Base-by-base conservation (phyloP, 1,140 invertebrate species). In the Sinonovacula constricta region DNA sequence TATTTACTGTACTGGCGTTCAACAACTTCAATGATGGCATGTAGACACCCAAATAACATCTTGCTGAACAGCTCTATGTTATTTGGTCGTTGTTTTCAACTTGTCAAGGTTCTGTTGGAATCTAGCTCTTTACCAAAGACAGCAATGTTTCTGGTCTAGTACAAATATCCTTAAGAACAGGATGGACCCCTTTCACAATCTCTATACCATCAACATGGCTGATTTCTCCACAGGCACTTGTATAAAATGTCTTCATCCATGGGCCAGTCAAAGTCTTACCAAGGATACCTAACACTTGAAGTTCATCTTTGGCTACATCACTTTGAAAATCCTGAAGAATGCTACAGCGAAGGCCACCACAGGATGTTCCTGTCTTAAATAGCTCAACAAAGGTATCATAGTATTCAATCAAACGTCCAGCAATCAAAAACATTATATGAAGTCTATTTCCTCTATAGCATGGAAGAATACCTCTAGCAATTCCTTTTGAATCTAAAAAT, bases 1-100 rank as follows among this genome's bases (percentile, higher is more conserved):
- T 78, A 78, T n/a, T 51, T 54, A 31, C 51, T 60, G 51, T 78
- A 78, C 54, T 78, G 75, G 28, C 66, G 31, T 66, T 59, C 10
- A 18, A 78, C 22, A 14, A 78, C 75, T 5, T 30, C 51, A 4
- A 59, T 28, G 26, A 60, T 59, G 10, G 66, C 67, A 2, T 22
- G 3, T 12, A n/a, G n/a, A n/a, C n/a, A n/a, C n/a, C n/a, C n/a
- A n/a, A n/a, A 78, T 26, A 34, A 36, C 31, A 4, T 18, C 34
- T 5, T 22, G 36, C 70, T 63, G 62, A 24, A 65, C 36, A 14
- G 15, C 12, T 14, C 14, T 34, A 24, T n/a, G n/a, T n/a, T n/a
- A n/a, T n/a, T n/a, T n/a, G n/a, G n/a, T n/a, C n/a, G n/a, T n/a
- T n/a, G n/a, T n/a, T n/a, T n/a, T n/a, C n/a, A n/a, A n/a, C n/a